These are phyloP conservation scores for Drosophila nebulosa DNA, from an alignment of 1,140 invertebrate genomes.

Conservation along the genomic window DNA sequence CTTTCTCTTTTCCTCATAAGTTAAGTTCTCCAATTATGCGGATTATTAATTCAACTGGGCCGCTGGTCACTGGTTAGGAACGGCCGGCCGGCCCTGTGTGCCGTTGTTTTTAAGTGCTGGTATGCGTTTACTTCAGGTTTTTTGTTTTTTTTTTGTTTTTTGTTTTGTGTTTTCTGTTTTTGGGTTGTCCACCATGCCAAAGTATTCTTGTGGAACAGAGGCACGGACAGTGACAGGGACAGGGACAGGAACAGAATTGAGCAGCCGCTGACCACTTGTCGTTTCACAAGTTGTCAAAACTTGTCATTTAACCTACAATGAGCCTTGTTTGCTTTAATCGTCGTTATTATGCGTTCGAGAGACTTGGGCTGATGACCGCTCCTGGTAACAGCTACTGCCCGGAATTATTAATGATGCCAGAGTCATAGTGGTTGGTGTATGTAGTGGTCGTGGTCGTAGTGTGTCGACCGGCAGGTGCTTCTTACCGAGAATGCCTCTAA, in stretches of 20 bases:
- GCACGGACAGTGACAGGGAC: not conserved
- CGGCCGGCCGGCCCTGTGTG: slow-evolving; percentile 3
- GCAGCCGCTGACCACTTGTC: slow-evolving; percentile 61
- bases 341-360: slow-evolving; percentile 75
- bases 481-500: slow-evolving; percentile 57
- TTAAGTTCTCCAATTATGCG: slow-evolving; percentile 80
- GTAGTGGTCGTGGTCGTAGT: not conserved
- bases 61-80: slow-evolving; percentile 39
- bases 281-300: slow-evolving; percentile 81
- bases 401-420: slow-evolving; percentile 67
- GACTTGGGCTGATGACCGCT: slow-evolving; percentile 39
- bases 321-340: slow-evolving; percentile 81
- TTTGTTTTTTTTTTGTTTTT: no score
- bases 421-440: slow-evolving; percentile 5
- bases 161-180: no score
- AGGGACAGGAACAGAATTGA: not conserved
- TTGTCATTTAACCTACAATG: slow-evolving; percentile 81
- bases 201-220: slow-evolving; percentile 18
- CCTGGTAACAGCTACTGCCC: not conserved
- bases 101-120: not conserved
- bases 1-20: slow-evolving; percentile 43
- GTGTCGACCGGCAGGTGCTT: slow-evolving; percentile 63
- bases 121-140: not conserved
- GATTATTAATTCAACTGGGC: slow-evolving; percentile 81
- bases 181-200: slow-evolving; percentile 27